phyloP scores from a whole-genome alignment of 2,113 vertebrate species.

The Nibea coibor region DNA sequence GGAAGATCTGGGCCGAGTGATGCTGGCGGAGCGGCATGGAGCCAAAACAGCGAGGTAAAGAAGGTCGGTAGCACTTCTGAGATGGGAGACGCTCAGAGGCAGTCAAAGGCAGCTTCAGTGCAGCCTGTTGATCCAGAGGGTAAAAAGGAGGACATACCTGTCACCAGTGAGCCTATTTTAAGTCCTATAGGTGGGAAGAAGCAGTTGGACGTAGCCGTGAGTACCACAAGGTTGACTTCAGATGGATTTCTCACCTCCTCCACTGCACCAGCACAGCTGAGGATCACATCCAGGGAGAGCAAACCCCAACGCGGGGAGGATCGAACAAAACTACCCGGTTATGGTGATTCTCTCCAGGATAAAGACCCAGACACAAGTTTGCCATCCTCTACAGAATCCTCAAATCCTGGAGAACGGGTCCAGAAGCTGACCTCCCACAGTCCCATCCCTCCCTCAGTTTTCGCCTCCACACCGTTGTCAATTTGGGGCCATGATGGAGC shows the following conservation, averaged over 20 bases:
- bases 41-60: constrained; percentile 27
- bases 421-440: constrained; percentile 38
- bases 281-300: constrained; percentile 7
- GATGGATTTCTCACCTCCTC: constrained; percentile 22
- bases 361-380: constrained; percentile 38
- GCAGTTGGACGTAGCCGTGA: constrained; percentile 9
- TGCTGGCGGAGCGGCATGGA: constrained; percentile 43
- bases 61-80: constrained; percentile 41
- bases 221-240: not conserved
- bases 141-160: not conserved
- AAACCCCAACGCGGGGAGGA: not conserved
- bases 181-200: constrained; percentile 38
- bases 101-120: constrained; percentile 12
- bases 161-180: not conserved
- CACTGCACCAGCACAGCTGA: constrained; percentile 4
- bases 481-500: constrained; percentile 59
- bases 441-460: constrained; percentile 14
- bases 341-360: constrained; percentile 4
- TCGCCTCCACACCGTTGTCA: constrained; percentile 40
- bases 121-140: constrained; percentile 10
- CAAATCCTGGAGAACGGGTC: constrained; percentile 4
- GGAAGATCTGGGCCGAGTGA: constrained; percentile 56
- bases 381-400: constrained; percentile 32
- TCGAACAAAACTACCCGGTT: not conserved
- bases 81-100: constrained; percentile 34